Evolutionary conservation across 1,140 invertebrate genomes (phyloP), one percentile per base, ranked within the genome.

Genomic region (Chlorops oryzae): DNA sequence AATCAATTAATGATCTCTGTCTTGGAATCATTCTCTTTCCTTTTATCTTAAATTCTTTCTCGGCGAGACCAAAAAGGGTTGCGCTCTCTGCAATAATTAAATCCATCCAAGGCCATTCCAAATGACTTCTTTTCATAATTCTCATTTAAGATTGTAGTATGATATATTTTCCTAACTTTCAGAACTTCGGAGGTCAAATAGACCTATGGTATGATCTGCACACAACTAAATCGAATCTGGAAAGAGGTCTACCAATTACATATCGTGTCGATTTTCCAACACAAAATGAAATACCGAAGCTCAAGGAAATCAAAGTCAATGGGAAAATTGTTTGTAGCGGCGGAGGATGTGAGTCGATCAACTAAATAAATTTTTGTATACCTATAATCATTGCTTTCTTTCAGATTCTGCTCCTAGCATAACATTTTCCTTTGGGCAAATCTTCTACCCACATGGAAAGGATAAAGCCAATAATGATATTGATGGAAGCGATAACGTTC

Each of bases 251-350:
- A 6, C 54, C 54, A 1, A 40, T 55, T 35, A 15, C 37, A 1
- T 55, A 55, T 52, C 45, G 50, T 5, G 37, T 55, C 17, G 42
- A 48, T 21, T 55, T 55, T 24, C 54, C 54, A 13, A 10, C 23
- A 10, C 10, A 10, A 17, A 51, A 43, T 44, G 46, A 44, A 18
- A 5, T 55, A 21, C 54, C 54, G 1, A 55, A 52, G 24, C 27
- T 55, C 15, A 51, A 45, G n/a, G 32, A 17, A 10, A 48, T 55
- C 15, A 21, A 32, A 12, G 15, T 53, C 3, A 53, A 48, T 44
- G 51, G 51, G 2, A 18, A 48, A 3, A 34, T 35, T 18, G 24
- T 53, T 23, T 53, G 51, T 17, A 1, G 27, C 21, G 39, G 28
- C 6, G 22, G n/a, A 28, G 51, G 44, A 21, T 48, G 51, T 53